Evolutionary conservation across 1,140 invertebrate genomes (phyloP).

Genomic region (Pseudomyrmex dendroicus): DNA sequence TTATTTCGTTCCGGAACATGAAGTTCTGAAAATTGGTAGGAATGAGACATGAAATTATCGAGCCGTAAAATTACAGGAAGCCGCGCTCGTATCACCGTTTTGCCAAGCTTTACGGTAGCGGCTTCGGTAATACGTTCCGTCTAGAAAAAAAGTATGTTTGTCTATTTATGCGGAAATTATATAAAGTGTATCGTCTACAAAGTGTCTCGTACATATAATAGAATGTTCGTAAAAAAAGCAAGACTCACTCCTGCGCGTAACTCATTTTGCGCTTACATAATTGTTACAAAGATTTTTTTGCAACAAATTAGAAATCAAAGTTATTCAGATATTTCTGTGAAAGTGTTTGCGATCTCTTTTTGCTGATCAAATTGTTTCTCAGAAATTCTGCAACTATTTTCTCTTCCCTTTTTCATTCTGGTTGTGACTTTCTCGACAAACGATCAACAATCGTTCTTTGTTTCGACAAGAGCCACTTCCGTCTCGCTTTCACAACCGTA

Average conservation of each 20-base stretch:
- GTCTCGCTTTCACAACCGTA: constrained; percentile 42
- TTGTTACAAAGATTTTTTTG: too few relatives aligned
- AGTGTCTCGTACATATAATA: neutral
- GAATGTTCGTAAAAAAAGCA: neutral
- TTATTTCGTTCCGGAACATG: constrained; percentile 19
- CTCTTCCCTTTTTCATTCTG: neutral
- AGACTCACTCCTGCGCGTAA: too few relatives aligned
- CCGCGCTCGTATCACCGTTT: neutral
- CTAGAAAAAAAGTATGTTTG: constrained; percentile 6
- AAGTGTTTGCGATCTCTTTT: neutral
- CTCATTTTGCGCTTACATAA: too few relatives aligned
- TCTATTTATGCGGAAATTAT: neutral
- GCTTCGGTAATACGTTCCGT: constrained; percentile 5
- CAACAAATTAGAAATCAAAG: neutral
- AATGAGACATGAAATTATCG: constrained; percentile 43
- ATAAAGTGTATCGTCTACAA: neutral
- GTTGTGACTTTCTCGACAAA: constrained; percentile 71
- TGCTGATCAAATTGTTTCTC: neutral
- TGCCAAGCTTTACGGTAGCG: neutral
- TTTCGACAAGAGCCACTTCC: constrained; percentile 69
- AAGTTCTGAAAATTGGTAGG: constrained; percentile 16
- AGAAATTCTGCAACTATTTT: constrained; percentile 33
- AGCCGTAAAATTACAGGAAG: constrained; percentile 45
- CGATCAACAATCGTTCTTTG: constrained; percentile 75
- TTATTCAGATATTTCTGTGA: neutral